Conservation (phyloP, 2,113 vertebrate species). For the Aspidoscelis tigris region DNA sequence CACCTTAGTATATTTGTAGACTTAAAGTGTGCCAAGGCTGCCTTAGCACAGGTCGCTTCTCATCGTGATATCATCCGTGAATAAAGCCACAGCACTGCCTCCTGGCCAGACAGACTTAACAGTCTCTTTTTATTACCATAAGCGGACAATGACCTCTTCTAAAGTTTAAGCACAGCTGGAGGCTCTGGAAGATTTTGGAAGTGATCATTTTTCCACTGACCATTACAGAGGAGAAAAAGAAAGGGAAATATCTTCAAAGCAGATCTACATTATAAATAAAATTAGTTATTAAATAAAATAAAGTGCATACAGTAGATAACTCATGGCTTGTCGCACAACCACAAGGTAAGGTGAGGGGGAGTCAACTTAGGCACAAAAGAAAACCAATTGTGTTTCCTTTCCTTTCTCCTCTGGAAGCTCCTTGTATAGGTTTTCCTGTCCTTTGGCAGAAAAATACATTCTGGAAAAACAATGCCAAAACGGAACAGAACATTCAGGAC, state of each 20-base stretch:
- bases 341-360: slow-evolving; percentile 4
- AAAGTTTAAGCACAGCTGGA: neutral
- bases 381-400: slow-evolving; percentile 25
- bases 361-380: slow-evolving; percentile 31
- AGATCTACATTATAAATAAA: slow-evolving; percentile 49
- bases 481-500: neutral
- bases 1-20: neutral
- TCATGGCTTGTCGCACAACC: slow-evolving; percentile 60
- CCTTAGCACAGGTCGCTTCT: neutral
- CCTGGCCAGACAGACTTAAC: neutral
- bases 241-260: slow-evolving; percentile 25
- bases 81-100: neutral
- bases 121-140: neutral
- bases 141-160: neutral
- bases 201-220: neutral
- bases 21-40: neutral
- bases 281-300: slow-evolving; percentile 71
- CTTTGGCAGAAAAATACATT: neutral
- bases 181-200: neutral
- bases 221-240: neutral
- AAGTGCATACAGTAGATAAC: slow-evolving; percentile 68
- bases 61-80: neutral
- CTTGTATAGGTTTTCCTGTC: slow-evolving; percentile 28
- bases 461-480: slow-evolving; percentile 10
- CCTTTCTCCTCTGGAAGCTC: slow-evolving; percentile 9